phyloP scores from a whole-genome alignment of 2,888 invertebrate genomes.

The Phalera bucephala region DNA sequence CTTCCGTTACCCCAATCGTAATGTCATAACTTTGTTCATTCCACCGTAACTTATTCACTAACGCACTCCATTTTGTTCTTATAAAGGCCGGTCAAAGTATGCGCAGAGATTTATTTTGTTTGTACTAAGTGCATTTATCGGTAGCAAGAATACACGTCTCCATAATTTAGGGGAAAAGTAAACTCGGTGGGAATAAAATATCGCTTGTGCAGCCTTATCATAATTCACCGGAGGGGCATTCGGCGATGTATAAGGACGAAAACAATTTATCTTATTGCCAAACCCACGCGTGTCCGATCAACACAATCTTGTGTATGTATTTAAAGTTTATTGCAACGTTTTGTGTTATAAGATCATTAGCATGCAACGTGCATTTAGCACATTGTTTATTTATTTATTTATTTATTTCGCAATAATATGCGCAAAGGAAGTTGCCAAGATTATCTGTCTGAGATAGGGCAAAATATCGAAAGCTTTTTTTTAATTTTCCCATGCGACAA shows the following conservation, averaged over 20 bases:
- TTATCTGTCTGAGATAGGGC: no score
- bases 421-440: not conserved
- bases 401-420: not conserved
- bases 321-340: constrained; percentile 45
- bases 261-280: constrained; percentile 65
- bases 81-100: constrained; percentile 13
- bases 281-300: constrained; percentile 45
- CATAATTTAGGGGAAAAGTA: constrained; percentile 40
- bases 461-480: no score
- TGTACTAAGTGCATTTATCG: constrained; percentile 49
- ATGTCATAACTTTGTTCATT: constrained; percentile 42
- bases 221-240: constrained; percentile 50
- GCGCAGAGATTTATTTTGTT: constrained; percentile 49
- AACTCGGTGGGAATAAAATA: constrained; percentile 41
- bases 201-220: constrained; percentile 49
- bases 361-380: not conserved
- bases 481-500: no score
- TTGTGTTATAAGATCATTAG: constrained; percentile 11
- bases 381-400: not conserved
- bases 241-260: constrained; percentile 43
- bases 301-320: constrained; percentile 37
- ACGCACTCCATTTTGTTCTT: constrained; percentile 33
- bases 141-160: constrained; percentile 36
- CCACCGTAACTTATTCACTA: constrained; percentile 31
- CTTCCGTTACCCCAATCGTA: constrained; percentile 39